Base-by-base conservation (phyloP, 2,113 vertebrate species). In the Oplegnathus fasciatus region DNA sequence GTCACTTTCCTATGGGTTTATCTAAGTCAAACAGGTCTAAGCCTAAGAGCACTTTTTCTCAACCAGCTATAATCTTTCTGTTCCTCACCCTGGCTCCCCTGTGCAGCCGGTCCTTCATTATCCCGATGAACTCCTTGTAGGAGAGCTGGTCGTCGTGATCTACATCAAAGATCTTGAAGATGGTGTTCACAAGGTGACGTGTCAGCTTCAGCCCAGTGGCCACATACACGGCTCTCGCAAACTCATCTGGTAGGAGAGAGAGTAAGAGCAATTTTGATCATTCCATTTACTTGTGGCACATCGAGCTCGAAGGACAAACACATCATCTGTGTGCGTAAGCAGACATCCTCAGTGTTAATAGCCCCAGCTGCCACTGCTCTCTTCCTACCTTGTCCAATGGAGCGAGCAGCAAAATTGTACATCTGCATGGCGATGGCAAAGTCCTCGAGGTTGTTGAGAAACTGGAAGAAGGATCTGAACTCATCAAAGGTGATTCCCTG, bases 401-500 rank as follows among this genome's bases (percentile, higher is more conserved):
- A 98, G 82, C 98, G 97, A 89, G 96, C 96, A 80, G 98, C 98
- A 94, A 99, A 99, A 92, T 99, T 99, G 94, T 99, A 99, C 98
- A 99, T 99, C 93, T 99, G 98, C 97, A 99, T 97, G 84, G 98
- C 98, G 86, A 99, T 99, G 83, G 98, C 94, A 82, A 99, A 99
- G 88, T 99, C 98, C 95, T 99, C 98, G 26, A 99, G 94, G 91
- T 99, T 99, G 95, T 99, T 99, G 86, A 99, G 95, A 92, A 99
- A 99, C 87, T 99, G 98, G 96, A 99, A 99, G 95, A 99, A 99
- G 69, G 98, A 98, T 78, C 98, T 96, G 92, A 99, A 99, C 92
- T 99, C 98, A 65, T 99, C 98, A 86, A 99, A 99, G 13, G 98
- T 99, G 94, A 99, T 99, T 85, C 98, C 98, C 98, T 99, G 92